phyloP scores from a whole-genome alignment of 2,888 invertebrate genomes.

The Dendrolimus houi region DNA sequence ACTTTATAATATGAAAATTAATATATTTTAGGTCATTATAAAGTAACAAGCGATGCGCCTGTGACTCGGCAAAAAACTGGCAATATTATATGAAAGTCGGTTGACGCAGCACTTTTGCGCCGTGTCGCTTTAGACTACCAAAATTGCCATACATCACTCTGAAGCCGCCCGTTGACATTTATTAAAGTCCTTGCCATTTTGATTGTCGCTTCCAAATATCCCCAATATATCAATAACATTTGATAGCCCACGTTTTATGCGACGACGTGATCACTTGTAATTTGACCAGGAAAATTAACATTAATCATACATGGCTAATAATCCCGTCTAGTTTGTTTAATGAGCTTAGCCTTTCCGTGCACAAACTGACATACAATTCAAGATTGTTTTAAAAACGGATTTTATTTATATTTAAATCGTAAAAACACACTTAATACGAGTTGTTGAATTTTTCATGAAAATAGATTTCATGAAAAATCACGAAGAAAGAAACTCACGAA shows the following conservation, averaged over 20 bases:
- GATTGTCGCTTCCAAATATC: conserved; percentile 35
- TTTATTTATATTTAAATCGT: too few relatives aligned
- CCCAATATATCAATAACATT: background rate
- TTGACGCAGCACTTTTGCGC: conserved; percentile 50
- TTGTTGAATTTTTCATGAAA: too few relatives aligned
- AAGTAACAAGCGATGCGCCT: conserved; percentile 24
- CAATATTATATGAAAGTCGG: conserved; percentile 36
- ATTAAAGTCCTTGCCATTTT: conserved; percentile 45
- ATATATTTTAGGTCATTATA: conserved; percentile 20
- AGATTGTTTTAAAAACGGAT: too few relatives aligned
- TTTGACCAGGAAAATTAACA: background rate
- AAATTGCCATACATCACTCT: conserved; percentile 52
- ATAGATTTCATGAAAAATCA: too few relatives aligned
- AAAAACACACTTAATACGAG: too few relatives aligned
- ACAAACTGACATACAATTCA: too few relatives aligned
- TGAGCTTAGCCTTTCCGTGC: too few relatives aligned
- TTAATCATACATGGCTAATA: background rate
- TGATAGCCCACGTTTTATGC: background rate
- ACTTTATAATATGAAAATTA: background rate
- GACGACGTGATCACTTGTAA: background rate
- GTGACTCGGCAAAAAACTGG: conserved; percentile 41
- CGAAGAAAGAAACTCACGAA: too few relatives aligned
- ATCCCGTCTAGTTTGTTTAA: too few relatives aligned
- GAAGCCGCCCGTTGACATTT: conserved; percentile 45
- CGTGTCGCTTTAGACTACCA: conserved; percentile 28